Percentiles rank a stretch among this genome's conserved stretches.
phyloP scores from a whole-genome alignment of 2,888 invertebrate genomes.

The Acanthosoma haemorrhoidale region DNA sequence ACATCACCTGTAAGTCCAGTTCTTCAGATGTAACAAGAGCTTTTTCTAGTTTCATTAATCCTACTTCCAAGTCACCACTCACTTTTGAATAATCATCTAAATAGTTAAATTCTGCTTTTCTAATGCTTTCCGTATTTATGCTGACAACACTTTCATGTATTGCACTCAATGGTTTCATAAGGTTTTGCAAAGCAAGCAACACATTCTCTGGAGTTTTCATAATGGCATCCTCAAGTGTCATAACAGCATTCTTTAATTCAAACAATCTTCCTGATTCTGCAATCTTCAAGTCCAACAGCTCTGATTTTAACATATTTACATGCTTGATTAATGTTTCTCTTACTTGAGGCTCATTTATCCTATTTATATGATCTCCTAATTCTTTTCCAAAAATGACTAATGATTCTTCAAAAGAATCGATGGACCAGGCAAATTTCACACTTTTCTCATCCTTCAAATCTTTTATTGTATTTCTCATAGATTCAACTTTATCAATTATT shows the following conservation, averaged over 20 bases:
- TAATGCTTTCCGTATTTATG: constrained; percentile 21
- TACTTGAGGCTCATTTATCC: not conserved
- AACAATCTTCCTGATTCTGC: not conserved
- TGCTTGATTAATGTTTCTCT: not conserved
- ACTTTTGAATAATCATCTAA: constrained; percentile 38
- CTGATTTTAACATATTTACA: not conserved
- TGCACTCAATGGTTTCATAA: constrained; percentile 30
- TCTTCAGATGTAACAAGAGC: constrained; percentile 49
- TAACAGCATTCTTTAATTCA: constrained; percentile 11
- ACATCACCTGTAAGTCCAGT: constrained; percentile 55
- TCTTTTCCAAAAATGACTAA: constrained; percentile 3
- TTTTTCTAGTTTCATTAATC: constrained; percentile 44
- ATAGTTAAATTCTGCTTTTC: constrained; percentile 34
- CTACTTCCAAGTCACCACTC: constrained; percentile 38
- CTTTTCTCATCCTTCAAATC: not conserved
- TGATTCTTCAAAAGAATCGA: constrained; percentile 17
- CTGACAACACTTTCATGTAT: constrained; percentile 33
- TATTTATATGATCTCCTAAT: not conserved
- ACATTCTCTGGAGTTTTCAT: constrained; percentile 21
- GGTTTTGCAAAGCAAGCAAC: constrained; percentile 28
- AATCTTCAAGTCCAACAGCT: not conserved
- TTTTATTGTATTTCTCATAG: constrained; percentile 24
- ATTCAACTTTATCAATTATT: constrained; percentile 28
- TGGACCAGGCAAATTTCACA: not conserved
- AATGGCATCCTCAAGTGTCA: not conserved